Evolutionary conservation across 2,888 invertebrate genomes (phyloP).

Genomic region (Omphaloscelis lunosa): DNA sequence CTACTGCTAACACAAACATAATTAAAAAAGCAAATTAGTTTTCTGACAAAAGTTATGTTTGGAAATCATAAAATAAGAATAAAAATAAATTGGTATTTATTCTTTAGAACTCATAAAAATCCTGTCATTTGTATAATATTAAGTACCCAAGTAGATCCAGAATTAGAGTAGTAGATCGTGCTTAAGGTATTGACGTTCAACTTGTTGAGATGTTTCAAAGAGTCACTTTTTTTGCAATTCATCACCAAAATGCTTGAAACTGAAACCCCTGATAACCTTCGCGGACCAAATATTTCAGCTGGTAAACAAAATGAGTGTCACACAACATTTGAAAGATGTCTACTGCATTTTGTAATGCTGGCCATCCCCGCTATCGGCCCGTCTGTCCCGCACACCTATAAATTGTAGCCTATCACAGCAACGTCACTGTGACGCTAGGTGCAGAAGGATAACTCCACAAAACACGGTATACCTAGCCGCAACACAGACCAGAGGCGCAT

Average conservation of each 20-base stretch:
- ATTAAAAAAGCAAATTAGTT: no score
- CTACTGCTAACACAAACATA: no score
- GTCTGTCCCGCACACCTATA: conserved; percentile 47
- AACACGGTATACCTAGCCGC: background rate
- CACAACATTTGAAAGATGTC: conserved; percentile 47
- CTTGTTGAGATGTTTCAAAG: background rate
- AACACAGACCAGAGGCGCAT: no score
- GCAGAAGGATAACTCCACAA: conserved; percentile 14
- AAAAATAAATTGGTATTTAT: no score
- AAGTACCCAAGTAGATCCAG: no score
- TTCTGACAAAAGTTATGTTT: no score
- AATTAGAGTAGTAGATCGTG: no score
- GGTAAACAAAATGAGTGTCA: conserved; percentile 41
- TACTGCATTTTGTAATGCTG: conserved; percentile 49
- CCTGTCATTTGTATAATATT: no score
- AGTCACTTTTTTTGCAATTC: background rate
- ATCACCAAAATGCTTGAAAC: background rate
- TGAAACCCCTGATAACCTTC: background rate
- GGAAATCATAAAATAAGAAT: no score
- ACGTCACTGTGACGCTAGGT: background rate
- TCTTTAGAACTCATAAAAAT: no score
- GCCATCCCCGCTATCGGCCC: conserved; percentile 46
- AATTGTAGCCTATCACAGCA: conserved; percentile 53
- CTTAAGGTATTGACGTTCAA: background rate
- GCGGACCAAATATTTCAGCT: conserved; percentile 22